Evolutionary conservation across 2,888 invertebrate species (phyloP), one percentile per base, ranked within the genome.

Genomic region (Orchesellides sinensis): DNA sequence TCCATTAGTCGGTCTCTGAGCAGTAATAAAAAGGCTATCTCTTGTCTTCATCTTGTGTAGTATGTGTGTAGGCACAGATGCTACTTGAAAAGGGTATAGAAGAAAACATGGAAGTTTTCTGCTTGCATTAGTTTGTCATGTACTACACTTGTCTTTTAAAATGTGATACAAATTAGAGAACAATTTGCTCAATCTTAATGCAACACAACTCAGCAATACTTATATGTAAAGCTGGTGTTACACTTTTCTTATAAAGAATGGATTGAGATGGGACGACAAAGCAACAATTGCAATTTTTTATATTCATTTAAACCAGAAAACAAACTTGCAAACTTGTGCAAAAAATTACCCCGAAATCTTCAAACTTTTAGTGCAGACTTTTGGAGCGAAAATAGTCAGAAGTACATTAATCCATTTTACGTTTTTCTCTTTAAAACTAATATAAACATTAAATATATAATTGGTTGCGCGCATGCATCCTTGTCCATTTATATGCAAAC

Each of bases 11-110:
- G 72, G 72, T 72, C 59, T 72, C 59, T 72, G 61, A 72, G 45
- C 72, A 72, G 47, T 72, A 72, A 72, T 72, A 72, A 72, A 72
- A 72, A 61, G 61, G 72, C 59, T 72, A 72, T 72, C 72, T 72
- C 52, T 72, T 29, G 25, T 72, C 59, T 45, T 61, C 59, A 72
- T 72, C 72, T 72, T 61, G 3, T 32, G 40, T 69, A 54, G 6
- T 17, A 40, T 5, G n/a, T 14, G 40, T 40, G 10, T 2, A 40
- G 10, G 40, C 40, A 35, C 12, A 35, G 40, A 40, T 40, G 40
- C 2, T 40, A 8, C n/a, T 40, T 40, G n/a, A 40, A 40, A 40
- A 40, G 40, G n/a, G 40, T n/a, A 52, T 52, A 19, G 3, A 23
- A 27, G 6, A 14, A 23, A 25, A 10, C 23, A 40, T 32, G 10